Conservation (phyloP, 2,888 invertebrate genomes). For the Cenopis cana region DNA sequence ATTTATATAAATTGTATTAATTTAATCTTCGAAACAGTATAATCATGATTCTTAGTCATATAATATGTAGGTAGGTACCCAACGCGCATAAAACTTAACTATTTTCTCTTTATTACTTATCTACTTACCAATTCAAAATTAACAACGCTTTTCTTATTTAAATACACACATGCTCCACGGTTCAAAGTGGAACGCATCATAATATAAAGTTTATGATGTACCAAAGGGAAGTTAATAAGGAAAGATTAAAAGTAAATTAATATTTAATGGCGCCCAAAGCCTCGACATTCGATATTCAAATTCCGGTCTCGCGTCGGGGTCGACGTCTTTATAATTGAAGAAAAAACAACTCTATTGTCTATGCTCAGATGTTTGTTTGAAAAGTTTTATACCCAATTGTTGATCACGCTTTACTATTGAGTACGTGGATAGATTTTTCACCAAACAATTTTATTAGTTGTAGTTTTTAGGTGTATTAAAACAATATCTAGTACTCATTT, state of each 20-base stretch:
- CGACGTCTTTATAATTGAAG: slow-evolving; percentile 40
- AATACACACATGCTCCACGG: not conserved
- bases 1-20: too few relatives aligned
- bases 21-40: too few relatives aligned
- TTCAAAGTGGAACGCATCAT: slow-evolving; percentile 19
- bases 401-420: not conserved
- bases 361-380: slow-evolving; percentile 14
- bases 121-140: too few relatives aligned
- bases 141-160: not conserved
- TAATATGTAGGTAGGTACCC: too few relatives aligned
- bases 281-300: slow-evolving; percentile 67
- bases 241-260: slow-evolving; percentile 64
- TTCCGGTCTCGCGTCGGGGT: slow-evolving; percentile 56
- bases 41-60: too few relatives aligned
- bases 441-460: not conserved
- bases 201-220: slow-evolving; percentile 47
- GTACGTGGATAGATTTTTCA: not conserved
- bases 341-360: slow-evolving; percentile 33
- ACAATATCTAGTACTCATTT: too few relatives aligned
- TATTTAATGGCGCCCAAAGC: slow-evolving; percentile 58
- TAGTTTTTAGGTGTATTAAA: too few relatives aligned
- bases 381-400: slow-evolving; percentile 25
- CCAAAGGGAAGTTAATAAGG: slow-evolving; percentile 56
- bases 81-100: too few relatives aligned
- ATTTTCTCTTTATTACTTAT: too few relatives aligned